A percentile compares a stretch with the other conserved stretches of the same genome.
phyloP scores from a whole-genome alignment of 1,140 invertebrate genomes.

The Eueides isabella region DNA sequence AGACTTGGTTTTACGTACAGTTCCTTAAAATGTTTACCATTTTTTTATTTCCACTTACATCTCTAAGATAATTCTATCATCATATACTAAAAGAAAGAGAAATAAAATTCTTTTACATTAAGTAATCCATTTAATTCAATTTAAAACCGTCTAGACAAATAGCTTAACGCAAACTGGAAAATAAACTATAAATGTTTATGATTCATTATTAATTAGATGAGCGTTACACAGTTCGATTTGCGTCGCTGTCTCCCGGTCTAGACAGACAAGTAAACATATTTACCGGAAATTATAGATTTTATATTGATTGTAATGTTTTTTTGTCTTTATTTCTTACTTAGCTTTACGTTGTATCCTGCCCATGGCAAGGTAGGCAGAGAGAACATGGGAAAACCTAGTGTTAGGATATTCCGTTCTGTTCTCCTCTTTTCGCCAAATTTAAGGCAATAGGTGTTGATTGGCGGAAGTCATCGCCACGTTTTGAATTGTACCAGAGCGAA shows the following conservation, averaged over 20 bases:
- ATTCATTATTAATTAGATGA: slow-evolving; percentile 6
- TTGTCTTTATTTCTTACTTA: too few species aligned
- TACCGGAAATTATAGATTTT: not conserved
- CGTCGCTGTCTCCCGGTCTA: not conserved
- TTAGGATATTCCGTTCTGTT: too few species aligned
- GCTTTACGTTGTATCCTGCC: too few species aligned
- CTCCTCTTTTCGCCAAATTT: too few species aligned
- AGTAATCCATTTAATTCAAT: not conserved
- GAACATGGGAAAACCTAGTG: too few species aligned
- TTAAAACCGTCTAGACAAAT: slow-evolving; percentile 22
- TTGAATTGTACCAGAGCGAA: too few species aligned
- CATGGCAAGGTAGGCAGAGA: too few species aligned
- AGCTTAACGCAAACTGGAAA: slow-evolving; percentile 23
- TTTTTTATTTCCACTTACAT: not conserved
- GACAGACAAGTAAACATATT: slow-evolving; percentile 1
- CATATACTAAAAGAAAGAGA: not conserved
- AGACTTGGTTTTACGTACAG: too few species aligned
- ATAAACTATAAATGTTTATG: slow-evolving; percentile 18
- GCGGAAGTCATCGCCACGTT: too few species aligned
- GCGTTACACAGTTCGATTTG: not conserved
- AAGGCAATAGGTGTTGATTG: too few species aligned
- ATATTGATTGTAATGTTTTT: not conserved
- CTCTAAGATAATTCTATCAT: not conserved
- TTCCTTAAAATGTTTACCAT: too few species aligned
- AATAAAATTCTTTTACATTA: not conserved